Evolutionary conservation across 1,140 invertebrate genomes (phyloP), one percentile per base, ranked within the genome.

Genomic region (Thereuonema tuberculata): DNA sequence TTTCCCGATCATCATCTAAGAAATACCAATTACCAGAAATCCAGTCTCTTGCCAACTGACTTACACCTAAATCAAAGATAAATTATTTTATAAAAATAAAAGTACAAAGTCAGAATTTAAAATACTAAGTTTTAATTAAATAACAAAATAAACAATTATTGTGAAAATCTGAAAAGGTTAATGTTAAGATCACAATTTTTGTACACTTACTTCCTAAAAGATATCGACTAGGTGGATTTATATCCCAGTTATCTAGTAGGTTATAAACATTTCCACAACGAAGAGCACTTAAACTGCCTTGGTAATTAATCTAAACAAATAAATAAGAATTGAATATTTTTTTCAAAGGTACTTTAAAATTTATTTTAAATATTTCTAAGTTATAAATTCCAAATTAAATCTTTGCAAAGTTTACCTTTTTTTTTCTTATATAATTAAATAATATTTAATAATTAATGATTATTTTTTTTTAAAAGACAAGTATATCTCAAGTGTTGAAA

Each of bases 1-100:
- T 74, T 74, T 86, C 79, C 68, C 82, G 73, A 65, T 78, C 74
- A 73, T 82, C 81, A 72, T 93, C 89, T 58, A 88, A 72, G 65
- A 93, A 81, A 74, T 94, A 95, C 80, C 89, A 85, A 71, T 88
- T 90, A 61, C 81, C 78, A 31, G 84, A 81, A 21, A 93, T 75
- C 90, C 90, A 94, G 71, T 94, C 90, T 60, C 88, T 75, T 1
- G 85, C 82, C 52, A 93, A 72, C 67, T 86, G 80, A 65, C 79
- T 79, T 50, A 86, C 80, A 58, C 79, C 81, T 83, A 67, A 25
- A 55, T 26, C 14, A 52, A 52, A n/a, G n/a, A n/a, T n/a, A n/a
- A n/a, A n/a, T n/a, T n/a, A n/a, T n/a, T 15, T 25, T n/a, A 20
- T 59, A 46, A 15, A 28, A 24, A 47, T n/a, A n/a, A n/a, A n/a